Conservation (phyloP, 2,888 invertebrate species). For the Dynastes maya region DNA sequence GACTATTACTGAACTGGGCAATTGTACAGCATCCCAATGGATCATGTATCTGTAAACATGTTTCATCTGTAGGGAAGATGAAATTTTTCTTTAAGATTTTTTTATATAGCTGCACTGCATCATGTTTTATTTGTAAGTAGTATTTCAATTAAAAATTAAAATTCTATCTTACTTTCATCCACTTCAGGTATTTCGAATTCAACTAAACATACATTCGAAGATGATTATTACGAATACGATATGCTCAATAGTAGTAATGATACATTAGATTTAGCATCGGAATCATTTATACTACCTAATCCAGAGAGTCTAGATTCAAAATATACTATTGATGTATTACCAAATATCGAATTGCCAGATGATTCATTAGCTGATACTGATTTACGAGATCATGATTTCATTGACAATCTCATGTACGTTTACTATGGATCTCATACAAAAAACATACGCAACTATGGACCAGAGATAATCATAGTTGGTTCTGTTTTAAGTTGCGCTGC, state of each 20-base stretch:
- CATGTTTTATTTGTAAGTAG: constrained; percentile 45
- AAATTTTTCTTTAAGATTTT: constrained; percentile 46
- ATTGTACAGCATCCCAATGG: constrained; percentile 62
- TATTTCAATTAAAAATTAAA: constrained; percentile 5
- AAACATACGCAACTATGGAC: constrained; percentile 73
- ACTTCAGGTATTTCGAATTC: constrained; percentile 58
- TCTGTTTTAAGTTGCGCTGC: constrained; percentile 72
- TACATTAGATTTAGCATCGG: constrained; percentile 62
- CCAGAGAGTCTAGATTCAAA: constrained; percentile 65
- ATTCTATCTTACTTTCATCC: not conserved
- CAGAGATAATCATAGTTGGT: constrained; percentile 71
- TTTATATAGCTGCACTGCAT: constrained; percentile 5
- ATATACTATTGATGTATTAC: constrained; percentile 70
- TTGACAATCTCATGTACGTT: constrained; percentile 82
- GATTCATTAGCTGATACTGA: constrained; percentile 79
- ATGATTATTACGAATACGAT: constrained; percentile 69
- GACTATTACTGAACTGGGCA: constrained; percentile 49
- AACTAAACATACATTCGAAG: constrained; percentile 62
- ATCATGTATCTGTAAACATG: constrained; percentile 51
- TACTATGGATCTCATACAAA: constrained; percentile 76
- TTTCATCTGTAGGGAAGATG: constrained; percentile 42
- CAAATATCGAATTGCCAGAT: constrained; percentile 75
- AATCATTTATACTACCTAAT: constrained; percentile 67
- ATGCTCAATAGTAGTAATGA: constrained; percentile 60
- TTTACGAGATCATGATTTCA: constrained; percentile 80